phyloP scores from a whole-genome alignment of 2,113 vertebrate species.

The Chascanopsetta lugubris region DNA sequence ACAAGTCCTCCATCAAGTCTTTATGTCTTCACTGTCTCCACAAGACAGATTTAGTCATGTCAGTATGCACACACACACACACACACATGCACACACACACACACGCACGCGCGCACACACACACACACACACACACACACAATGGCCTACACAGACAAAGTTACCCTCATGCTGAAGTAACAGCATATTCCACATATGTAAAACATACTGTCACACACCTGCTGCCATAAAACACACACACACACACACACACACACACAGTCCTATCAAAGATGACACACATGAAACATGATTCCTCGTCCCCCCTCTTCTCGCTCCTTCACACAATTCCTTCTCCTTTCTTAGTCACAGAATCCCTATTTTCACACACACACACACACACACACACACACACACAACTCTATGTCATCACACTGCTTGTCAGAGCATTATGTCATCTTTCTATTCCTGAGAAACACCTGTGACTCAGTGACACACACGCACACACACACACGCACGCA shows the following conservation, averaged over 20 bases:
- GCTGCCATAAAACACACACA: conserved; percentile 46
- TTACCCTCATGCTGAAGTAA: conserved; percentile 15
- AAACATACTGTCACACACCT: conserved; percentile 51
- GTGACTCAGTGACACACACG: conserved; percentile 10
- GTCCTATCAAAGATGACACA: too few relatives aligned
- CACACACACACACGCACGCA: conserved; percentile 26
- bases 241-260: not conserved
- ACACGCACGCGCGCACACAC: not conserved
- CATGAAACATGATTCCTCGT: not conserved
- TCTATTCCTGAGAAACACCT: conserved; percentile 47
- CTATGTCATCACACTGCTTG: conserved; percentile 15
- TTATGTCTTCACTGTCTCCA: too few relatives aligned
- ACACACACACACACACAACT: conserved; percentile 8
- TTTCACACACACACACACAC: conserved; percentile 17
- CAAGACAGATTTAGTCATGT: too few relatives aligned
- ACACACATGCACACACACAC: not conserved
- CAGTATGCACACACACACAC: too few relatives aligned
- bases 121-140: conserved; percentile 8
- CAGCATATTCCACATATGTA: conserved; percentile 42
- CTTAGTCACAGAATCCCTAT: too few relatives aligned
- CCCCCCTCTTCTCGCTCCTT: too few relatives aligned
- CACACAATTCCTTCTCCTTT: too few relatives aligned
- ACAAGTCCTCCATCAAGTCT: too few relatives aligned
- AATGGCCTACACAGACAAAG: conserved; percentile 2
- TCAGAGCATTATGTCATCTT: conserved; percentile 41